phyloP scores from a whole-genome alignment of 2,888 invertebrate species.

The Mythimna loreyi region DNA sequence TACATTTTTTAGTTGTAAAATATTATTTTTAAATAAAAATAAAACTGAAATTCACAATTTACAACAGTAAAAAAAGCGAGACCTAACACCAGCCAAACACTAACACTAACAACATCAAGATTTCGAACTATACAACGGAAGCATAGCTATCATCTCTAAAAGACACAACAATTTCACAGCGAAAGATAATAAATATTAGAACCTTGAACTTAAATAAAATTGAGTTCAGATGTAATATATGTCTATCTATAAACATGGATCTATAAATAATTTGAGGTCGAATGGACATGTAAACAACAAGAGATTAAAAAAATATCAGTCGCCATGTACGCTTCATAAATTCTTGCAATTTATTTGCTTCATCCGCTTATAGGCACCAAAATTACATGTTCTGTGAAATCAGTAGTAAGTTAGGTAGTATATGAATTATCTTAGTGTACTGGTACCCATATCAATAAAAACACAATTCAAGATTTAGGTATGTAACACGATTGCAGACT shows the following conservation, averaged over 20 bases:
- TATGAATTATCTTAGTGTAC: neutral
- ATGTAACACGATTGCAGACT: neutral
- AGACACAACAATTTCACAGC: too few relatives aligned
- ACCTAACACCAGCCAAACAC: too few relatives aligned
- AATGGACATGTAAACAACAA: conserved; percentile 38
- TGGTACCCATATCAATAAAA: neutral
- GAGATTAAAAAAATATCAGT: conserved; percentile 39
- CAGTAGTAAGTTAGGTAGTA: neutral
- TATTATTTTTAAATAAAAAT: too few relatives aligned
- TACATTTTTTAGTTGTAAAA: too few relatives aligned
- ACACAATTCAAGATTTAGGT: neutral
- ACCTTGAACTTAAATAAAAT: conserved; percentile 14
- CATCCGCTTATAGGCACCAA: conserved; percentile 28
- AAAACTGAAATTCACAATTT: too few relatives aligned
- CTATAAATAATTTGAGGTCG: conserved; percentile 39
- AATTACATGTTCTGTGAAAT: neutral
- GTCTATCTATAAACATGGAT: conserved; percentile 4
- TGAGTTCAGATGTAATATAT: neutral
- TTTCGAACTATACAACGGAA: neutral
- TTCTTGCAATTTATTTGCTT: conserved; percentile 37
- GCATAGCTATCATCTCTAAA: too few relatives aligned
- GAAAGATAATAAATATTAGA: neutral
- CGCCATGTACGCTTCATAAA: conserved; percentile 42
- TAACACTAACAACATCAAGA: too few relatives aligned
- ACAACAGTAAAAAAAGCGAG: too few relatives aligned